Evolutionary conservation across 2,113 vertebrate species (phyloP), one percentile per base, ranked within the genome.

Genomic region (Bolborhynchus lineola): DNA sequence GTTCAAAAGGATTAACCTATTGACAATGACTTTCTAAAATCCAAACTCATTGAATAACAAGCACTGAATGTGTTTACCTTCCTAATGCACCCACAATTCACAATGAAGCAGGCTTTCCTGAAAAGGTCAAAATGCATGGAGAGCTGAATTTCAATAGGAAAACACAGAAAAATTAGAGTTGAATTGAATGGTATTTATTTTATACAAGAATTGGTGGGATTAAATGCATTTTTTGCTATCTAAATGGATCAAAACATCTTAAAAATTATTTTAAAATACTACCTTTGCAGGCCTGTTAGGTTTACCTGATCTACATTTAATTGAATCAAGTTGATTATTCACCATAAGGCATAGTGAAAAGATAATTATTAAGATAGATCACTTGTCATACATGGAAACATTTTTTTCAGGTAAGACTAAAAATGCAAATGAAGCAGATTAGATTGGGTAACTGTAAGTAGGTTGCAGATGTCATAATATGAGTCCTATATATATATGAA

Each of bases 1-100:
- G 92, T 98, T 97, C 92, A 97, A 93, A 98, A 97, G 97, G 97
- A 98, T 98, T 98, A 98, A 97, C 98, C 96, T 98, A 98, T 97
- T 98, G 98, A 98, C 98, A 98, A 98, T 97, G 96, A 97, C 95
- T 97, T 98, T 97, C 93, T 92, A 95, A 95, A 98, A 98, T 96
- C 93, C 90, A 97, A 95, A 96, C 94, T 97, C 94, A 97, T 97
- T 98, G 97, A 98, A 98, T 98, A 98, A 97, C 96, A 98, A 98
- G 97, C 90, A 82, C 95, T 96, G 97, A 97, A 96, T 97, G 60
- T 98, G 97, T 98, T 98, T 98, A 97, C 97, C 93, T 98, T 98
- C 81, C 95, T 98, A 98, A 98, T 98, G 95, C 96, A 98, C 97
- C 96, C 97, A 97, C 97, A 98, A 97, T 98, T 98, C 96, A 98